phyloP scores from a whole-genome alignment of 37 sponge, comb jelly and placozoan species.

The Bolinopsis microptera region DNA sequence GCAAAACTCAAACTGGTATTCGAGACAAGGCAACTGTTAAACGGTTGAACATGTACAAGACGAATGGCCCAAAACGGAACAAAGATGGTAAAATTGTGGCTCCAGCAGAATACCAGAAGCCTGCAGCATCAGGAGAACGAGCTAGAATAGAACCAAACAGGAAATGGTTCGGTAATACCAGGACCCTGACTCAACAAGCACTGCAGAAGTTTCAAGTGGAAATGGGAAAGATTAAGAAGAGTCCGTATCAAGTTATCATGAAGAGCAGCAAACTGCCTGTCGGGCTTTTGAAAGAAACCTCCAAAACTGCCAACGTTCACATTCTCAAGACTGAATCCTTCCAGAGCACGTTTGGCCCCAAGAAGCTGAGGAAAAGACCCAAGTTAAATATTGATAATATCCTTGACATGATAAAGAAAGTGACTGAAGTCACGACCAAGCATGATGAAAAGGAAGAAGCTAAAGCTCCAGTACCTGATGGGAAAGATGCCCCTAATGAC shows the following conservation, averaged over 20 bases:
- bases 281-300: constrained; percentile 85
- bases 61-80: constrained; percentile 81
- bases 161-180: constrained; percentile 99
- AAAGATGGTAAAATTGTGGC: constrained; percentile 78
- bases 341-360: constrained; percentile 89
- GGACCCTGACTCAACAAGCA: constrained; percentile 84
- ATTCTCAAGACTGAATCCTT: constrained; percentile 92
- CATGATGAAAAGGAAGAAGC: constrained; percentile 60
- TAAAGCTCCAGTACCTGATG: background rate
- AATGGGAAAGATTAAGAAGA: constrained; percentile 87
- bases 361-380: constrained; percentile 85
- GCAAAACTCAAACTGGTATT: constrained; percentile 65
- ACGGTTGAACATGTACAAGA: constrained; percentile 92
- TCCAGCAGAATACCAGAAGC: constrained; percentile 87
- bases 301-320: constrained; percentile 87
- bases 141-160: constrained; percentile 95
- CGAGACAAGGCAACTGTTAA: constrained; percentile 90
- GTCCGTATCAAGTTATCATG: constrained; percentile 97
- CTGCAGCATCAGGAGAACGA: constrained; percentile 82
- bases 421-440: constrained; percentile 1
- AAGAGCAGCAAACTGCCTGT: constrained; percentile 86
- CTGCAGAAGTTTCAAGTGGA: constrained; percentile 95
- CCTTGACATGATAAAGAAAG: constrained; percentile 67
- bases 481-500: constrained; percentile 81
- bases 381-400: constrained; percentile 73